These are phyloP conservation scores for Sphenodon punctatus DNA, from an alignment of 2,797 vertebrate genomes.

Conservation along the genomic window DNA sequence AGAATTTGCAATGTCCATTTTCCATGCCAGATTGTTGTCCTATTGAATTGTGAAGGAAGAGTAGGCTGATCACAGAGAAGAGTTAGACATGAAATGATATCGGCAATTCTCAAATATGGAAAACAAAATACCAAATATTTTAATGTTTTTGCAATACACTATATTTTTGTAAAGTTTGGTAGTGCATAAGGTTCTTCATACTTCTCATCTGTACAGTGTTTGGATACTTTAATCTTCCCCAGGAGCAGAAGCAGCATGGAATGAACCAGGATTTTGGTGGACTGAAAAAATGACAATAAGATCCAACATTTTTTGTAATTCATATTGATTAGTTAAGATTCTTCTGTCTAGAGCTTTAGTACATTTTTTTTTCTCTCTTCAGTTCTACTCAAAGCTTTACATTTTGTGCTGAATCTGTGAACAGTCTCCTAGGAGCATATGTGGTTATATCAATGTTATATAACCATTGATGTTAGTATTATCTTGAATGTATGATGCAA, in stretches of 20 bases:
- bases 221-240: background rate
- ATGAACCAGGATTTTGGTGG: background rate
- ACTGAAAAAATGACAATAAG: background rate
- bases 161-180: background rate
- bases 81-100: too few species aligned
- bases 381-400: too few species aligned
- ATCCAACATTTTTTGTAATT: background rate
- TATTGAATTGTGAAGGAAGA: background rate
- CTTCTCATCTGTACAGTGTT: too few species aligned
- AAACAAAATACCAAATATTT: background rate
- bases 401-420: too few species aligned
- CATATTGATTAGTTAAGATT: background rate
- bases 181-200: background rate
- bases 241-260: background rate
- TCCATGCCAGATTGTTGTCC: background rate
- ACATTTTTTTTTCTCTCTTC: too few species aligned
- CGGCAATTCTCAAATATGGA: background rate
- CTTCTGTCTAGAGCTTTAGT: too few species aligned
- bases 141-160: background rate
- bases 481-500: too few species aligned
- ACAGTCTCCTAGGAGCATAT: too few species aligned
- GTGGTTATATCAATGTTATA: too few species aligned
- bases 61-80: background rate
- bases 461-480: too few species aligned
- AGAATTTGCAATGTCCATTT: background rate